phyloP scores from a whole-genome alignment of 2,888 invertebrate genomes.

The Pandemis corylana region DNA sequence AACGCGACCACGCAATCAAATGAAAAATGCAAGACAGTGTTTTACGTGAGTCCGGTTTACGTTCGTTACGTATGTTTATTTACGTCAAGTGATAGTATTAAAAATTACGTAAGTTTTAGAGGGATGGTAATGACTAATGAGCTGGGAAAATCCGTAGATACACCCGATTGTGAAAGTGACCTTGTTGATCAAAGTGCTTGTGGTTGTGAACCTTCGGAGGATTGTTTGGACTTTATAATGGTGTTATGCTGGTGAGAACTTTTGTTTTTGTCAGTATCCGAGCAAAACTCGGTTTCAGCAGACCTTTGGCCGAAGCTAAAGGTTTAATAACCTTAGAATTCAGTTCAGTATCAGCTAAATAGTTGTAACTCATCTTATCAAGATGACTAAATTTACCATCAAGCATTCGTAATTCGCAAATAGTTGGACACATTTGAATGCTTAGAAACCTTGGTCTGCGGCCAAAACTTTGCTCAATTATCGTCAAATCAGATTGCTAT shows the following conservation, averaged over 20 bases:
- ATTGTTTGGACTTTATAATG: constrained; percentile 32
- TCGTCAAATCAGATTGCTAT: too few relatives aligned
- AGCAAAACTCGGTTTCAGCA: too few relatives aligned
- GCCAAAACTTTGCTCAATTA: too few relatives aligned
- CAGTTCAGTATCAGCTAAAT: too few relatives aligned
- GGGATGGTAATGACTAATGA: background rate
- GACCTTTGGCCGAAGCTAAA: too few relatives aligned
- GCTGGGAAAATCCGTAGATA: background rate
- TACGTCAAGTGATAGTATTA: background rate
- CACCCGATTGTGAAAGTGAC: background rate
- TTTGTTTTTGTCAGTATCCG: background rate
- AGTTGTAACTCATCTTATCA: too few relatives aligned
- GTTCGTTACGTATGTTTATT: background rate
- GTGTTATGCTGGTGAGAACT: constrained; percentile 30
- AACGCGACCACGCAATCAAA: background rate
- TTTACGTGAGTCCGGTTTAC: background rate
- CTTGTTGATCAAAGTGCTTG: background rate
- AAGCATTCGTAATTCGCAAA: too few relatives aligned
- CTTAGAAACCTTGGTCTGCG: too few relatives aligned
- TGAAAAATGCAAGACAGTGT: background rate
- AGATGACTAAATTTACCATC: too few relatives aligned
- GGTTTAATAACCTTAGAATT: too few relatives aligned
- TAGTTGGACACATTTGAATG: too few relatives aligned
- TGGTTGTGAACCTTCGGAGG: constrained; percentile 4
- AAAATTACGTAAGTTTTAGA: constrained; percentile 1